Base-by-base conservation (phyloP, 2,113 vertebrate species). In the Chaetops frenatus region DNA sequence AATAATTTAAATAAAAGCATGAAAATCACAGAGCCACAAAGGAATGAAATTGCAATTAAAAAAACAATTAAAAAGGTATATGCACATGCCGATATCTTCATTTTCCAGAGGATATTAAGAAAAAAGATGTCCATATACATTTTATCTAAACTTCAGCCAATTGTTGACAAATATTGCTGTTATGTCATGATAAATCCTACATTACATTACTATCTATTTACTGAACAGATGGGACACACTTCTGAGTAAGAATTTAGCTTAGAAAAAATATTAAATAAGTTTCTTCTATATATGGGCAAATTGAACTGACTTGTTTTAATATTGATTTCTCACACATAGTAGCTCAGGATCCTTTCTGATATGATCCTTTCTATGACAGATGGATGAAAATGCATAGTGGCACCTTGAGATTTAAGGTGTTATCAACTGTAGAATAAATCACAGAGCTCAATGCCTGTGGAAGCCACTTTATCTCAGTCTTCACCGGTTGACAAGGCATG, bases 391-490 rank as follows among this genome's bases (percentile, higher is more conserved):
- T 54, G 69, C 42, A 92, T 66, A 74, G 44, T 56, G 35, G 25
- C 83, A 93, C 53, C 94, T 94, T n/a, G 48, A 74, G 79, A 95
- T 95, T 96, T 95, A 95, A 97, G 83, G 77, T 95, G 38, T 91
- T 95, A 95, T 92, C 95, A 96, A 95, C 54, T 42, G 45, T 27
- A 86, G 66, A 96, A 95, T 71, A 94, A 65, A 95, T 95, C 90
- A 94, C 48, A 93, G 74, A 92, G 35, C 64, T 92, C 92, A 94
- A 62, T 82, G 76, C 78, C 85, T 95, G 21, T 78, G 86, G 86
- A 97, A 96, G 40, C 23, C 60, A 96, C 84, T 88, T 96, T 97
- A 98, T 97, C 95, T 96, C 61, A 64, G 67, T 36, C 58, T 97
- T 97, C 72, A 77, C 33, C 93, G 38, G 76, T 66, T 97, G 93